Base-by-base conservation (phyloP, 2,888 invertebrate species). In the Tolmerus cingulatus region DNA sequence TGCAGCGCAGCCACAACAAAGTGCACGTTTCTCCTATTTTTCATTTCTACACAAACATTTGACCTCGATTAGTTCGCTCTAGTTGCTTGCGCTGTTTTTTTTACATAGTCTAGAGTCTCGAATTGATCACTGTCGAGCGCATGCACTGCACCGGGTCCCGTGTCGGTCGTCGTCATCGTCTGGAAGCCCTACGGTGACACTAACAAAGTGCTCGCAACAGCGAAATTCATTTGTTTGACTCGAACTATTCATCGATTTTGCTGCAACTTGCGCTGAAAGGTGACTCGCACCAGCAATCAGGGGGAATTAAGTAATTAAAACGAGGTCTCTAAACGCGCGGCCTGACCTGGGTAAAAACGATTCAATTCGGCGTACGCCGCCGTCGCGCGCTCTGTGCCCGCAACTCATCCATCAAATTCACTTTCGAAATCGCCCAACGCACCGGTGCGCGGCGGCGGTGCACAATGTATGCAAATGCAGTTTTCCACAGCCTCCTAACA, bases 381-480 rank as follows among this genome's bases (percentile, higher is more conserved):
- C n/a, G 55, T 46, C 19, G 66, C 66, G 23, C 27, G 66, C 27
- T 27, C 14, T 12, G 12, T 81, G 30, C 57, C 85, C 37, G n/a
- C n/a, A 86, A 43, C 77, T 55, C 77, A 77, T 86, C 55, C 86
- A 86, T 86, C 77, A 86, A 86, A 77, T 77, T 86, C 86, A 86
- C 86, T 86, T 86, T 86, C 86, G 34, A 86, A 86, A 86, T 77
- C 77, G 55, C 55, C 86, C 55, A 86, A 85, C 66, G 66, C 66
- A 66, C 66, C 66, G 23, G 66, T 66, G 66, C 66, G 27, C 66
- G 27, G 27, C 66, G 27, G 27, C 66, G 9, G 12, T 66, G 66
- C 66, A 66, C 27, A 66, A 23, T 66, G 66, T 74, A 85, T 85
- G 74, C 46, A 86, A 77, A 86, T 86, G 76, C 77, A 77, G 55